Evolutionary conservation across 2,113 vertebrate genomes (phyloP).

Genomic region (Gymnarchus niloticus): DNA sequence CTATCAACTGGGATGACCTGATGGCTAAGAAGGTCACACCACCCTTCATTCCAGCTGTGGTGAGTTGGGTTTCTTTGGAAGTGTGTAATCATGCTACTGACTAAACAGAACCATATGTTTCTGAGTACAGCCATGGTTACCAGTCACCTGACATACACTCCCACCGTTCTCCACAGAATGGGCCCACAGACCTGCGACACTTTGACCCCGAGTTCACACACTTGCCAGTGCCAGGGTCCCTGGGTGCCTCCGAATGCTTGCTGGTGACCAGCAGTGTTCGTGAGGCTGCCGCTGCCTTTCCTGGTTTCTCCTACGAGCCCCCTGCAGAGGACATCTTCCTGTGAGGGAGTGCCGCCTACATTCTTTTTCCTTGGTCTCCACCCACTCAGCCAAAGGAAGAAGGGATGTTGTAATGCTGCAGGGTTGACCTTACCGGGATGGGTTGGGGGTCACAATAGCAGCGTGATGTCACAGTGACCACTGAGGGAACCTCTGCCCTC

Average conservation of each 20-base stretch:
- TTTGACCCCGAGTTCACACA: conserved; percentile 63
- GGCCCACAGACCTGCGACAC: conserved; percentile 64
- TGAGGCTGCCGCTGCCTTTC: conserved; percentile 44
- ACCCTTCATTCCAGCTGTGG: conserved; percentile 63
- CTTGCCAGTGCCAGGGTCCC: conserved; percentile 55
- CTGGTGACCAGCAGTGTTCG: conserved; percentile 38
- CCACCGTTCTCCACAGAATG: conserved; percentile 40
- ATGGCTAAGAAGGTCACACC: conserved; percentile 57
- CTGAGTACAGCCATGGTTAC: not conserved
- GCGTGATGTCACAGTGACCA: not conserved
- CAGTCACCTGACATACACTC: not conserved
- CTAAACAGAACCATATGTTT: not conserved
- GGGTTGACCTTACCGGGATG: not conserved
- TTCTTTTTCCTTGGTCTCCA: not conserved
- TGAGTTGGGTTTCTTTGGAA: conserved; percentile 36
- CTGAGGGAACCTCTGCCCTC: not conserved
- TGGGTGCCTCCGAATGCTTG: conserved; percentile 34
- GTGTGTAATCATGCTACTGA: too few species aligned
- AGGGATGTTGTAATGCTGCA: not conserved
- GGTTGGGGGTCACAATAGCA: not conserved
- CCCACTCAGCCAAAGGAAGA: not conserved
- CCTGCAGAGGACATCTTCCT: conserved; percentile 35
- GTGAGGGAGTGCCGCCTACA: conserved; percentile 4
- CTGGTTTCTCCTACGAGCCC: conserved; percentile 62
- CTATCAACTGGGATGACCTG: conserved; percentile 63